These are phyloP conservation scores for Rhinatrema bivittatum DNA, from an alignment of 2,797 vertebrate species.

Conservation along the genomic window DNA sequence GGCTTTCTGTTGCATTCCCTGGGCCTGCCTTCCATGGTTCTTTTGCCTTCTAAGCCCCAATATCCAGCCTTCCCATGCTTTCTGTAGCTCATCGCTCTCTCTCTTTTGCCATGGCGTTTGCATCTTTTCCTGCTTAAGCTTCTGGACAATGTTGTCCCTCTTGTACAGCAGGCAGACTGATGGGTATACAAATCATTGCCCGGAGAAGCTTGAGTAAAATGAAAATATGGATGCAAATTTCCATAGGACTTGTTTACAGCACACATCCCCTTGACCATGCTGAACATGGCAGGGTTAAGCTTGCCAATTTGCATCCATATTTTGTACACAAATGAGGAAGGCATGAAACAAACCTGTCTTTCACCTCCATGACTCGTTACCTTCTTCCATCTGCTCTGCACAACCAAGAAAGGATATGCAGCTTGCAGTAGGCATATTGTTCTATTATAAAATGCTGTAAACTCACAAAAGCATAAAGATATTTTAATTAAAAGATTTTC, in stretches of 20 bases:
- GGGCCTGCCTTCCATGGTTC: too few relatives aligned
- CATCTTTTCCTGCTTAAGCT: neutral
- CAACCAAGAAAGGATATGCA: too few relatives aligned
- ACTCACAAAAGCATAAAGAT: too few relatives aligned
- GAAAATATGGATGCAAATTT: constrained; percentile 26
- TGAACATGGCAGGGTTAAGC: constrained; percentile 7
- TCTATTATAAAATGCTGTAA: too few relatives aligned
- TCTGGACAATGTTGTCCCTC: constrained; percentile 2
- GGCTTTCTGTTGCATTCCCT: neutral
- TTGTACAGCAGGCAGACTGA: neutral
- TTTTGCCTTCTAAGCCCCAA: constrained; percentile 2
- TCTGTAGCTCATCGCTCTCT: constrained; percentile 3
- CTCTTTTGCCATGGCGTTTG: neutral
- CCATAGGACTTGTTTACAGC: constrained; percentile 5
- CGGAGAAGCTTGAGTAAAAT: constrained; percentile 4
- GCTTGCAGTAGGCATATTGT: too few relatives aligned
- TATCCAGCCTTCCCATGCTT: neutral
- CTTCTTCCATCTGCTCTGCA: too few relatives aligned
- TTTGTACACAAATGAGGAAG: constrained; percentile 15
- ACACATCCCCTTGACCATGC: constrained; percentile 5
- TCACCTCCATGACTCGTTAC: too few relatives aligned
- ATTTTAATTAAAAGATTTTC: too few relatives aligned
- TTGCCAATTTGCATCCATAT: constrained; percentile 30
- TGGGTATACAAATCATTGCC: constrained; percentile 21
- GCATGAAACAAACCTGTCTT: too few relatives aligned